A percentile compares a stretch with the other conserved stretches of the same genome.
Conservation (phyloP, 2,113 vertebrate species). For the Egretta garzetta region DNA sequence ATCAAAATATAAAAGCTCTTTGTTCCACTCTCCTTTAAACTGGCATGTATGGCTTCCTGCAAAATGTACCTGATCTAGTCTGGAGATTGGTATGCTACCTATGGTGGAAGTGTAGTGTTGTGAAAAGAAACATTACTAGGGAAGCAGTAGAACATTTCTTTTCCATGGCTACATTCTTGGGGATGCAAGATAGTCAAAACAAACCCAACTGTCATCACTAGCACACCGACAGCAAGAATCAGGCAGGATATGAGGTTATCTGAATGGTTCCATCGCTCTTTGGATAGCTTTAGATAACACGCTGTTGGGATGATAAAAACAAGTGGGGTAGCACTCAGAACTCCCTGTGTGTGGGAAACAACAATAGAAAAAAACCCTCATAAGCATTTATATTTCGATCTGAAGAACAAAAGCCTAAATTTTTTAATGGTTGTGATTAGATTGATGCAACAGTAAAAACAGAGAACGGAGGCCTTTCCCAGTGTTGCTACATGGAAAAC, state of each 20-base stretch:
- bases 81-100: neutral
- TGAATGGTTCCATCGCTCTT: constrained; percentile 81
- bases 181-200: constrained; percentile 81
- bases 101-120: constrained; percentile 68
- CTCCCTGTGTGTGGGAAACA: constrained; percentile 80
- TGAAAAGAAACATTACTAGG: constrained; percentile 76
- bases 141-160: constrained; percentile 92
- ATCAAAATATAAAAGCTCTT: neutral
- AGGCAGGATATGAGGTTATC: constrained; percentile 81
- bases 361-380: neutral
- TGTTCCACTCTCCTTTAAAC: neutral
- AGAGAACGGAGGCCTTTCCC: neutral
- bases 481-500: neutral
- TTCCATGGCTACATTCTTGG: constrained; percentile 89
- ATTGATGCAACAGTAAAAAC: neutral
- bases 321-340: constrained; percentile 88
- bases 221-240: constrained; percentile 81
- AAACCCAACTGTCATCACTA: constrained; percentile 87
- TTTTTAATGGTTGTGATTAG: neutral
- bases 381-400: neutral
- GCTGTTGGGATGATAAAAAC: constrained; percentile 95
- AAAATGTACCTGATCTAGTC: neutral
- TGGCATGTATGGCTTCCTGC: neutral
- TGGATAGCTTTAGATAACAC: constrained; percentile 88
- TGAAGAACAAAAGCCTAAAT: neutral